Percentiles rank a stretch among this genome's conserved stretches.
Conservation (phyloP, 2,888 invertebrate genomes). For the Drosophila kuntzei region DNA sequence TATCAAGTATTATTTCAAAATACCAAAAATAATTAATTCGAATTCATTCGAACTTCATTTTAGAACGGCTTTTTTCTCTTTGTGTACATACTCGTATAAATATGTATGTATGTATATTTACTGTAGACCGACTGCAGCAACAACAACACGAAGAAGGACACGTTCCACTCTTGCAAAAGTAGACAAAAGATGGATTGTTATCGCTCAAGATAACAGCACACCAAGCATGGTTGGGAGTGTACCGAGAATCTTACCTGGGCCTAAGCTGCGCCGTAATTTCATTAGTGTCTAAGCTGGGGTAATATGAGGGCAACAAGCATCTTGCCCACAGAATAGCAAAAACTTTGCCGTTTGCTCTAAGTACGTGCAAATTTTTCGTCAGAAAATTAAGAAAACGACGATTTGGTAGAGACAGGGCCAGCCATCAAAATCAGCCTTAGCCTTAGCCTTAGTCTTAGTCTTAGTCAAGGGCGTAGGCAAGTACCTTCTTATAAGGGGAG, state of each 20-base stretch:
- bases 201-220: conserved; percentile 82
- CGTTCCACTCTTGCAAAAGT: conserved; percentile 37
- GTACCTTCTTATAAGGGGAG: background rate
- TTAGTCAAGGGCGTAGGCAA: background rate
- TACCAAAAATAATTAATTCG: too few relatives aligned
- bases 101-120: conserved; percentile 61
- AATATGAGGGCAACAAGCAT: conserved; percentile 45
- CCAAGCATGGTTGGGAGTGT: background rate
- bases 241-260: conserved; percentile 27
- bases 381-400: conserved; percentile 69
- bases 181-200: conserved; percentile 85
- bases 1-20: too few relatives aligned
- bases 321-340: conserved; percentile 37
- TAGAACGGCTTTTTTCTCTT: too few relatives aligned
- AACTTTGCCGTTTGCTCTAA: conserved; percentile 64
- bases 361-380: conserved; percentile 75
- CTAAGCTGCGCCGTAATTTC: conserved; percentile 64
- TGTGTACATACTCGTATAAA: too few relatives aligned
- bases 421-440: conserved; percentile 8
- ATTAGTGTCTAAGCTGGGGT: conserved; percentile 70
- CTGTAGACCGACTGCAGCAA: conserved; percentile 34
- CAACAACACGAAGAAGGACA: conserved; percentile 35
- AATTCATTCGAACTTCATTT: too few relatives aligned
- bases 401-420: conserved; percentile 6
- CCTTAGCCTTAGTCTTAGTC: background rate